Evolutionary conservation across 2,888 invertebrate species (phyloP).

Genomic region (Dolichopus griseipennis): DNA sequence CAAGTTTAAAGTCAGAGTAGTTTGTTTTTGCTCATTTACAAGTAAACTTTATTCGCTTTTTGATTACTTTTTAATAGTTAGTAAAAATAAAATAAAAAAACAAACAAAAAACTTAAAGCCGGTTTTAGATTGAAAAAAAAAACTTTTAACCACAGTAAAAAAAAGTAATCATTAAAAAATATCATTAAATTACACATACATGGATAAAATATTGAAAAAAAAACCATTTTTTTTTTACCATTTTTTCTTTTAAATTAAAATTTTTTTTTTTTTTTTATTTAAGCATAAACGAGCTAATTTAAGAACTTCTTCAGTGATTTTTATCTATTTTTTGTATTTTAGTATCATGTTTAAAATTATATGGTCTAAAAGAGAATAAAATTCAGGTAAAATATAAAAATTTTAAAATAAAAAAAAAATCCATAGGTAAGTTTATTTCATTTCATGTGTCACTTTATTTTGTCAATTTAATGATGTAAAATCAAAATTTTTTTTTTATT

Average conservation of each 20-base stretch:
- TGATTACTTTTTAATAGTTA: conserved; percentile 1
- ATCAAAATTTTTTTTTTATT: too few relatives aligned
- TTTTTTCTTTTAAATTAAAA: background rate
- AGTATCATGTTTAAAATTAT: background rate
- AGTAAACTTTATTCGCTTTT: background rate
- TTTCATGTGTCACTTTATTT: too few relatives aligned
- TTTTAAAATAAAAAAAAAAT: background rate
- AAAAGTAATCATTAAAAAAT: background rate
- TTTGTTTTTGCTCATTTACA: too few relatives aligned
- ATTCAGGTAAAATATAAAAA: background rate
- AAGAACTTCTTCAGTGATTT: background rate
- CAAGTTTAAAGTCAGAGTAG: background rate
- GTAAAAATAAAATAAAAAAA: background rate
- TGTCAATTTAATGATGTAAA: too few relatives aligned
- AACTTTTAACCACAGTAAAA: background rate
- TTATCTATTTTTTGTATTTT: background rate
- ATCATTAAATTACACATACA: background rate
- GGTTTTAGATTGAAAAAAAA: background rate
- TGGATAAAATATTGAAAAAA: background rate
- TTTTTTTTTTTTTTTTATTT: background rate
- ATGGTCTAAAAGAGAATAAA: background rate
- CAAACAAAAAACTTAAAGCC: background rate
- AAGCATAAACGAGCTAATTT: background rate
- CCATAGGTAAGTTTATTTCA: background rate
- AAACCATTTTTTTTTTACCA: background rate